phyloP scores from a whole-genome alignment of 2,888 invertebrate species.

The Cryptus viduatorius region DNA sequence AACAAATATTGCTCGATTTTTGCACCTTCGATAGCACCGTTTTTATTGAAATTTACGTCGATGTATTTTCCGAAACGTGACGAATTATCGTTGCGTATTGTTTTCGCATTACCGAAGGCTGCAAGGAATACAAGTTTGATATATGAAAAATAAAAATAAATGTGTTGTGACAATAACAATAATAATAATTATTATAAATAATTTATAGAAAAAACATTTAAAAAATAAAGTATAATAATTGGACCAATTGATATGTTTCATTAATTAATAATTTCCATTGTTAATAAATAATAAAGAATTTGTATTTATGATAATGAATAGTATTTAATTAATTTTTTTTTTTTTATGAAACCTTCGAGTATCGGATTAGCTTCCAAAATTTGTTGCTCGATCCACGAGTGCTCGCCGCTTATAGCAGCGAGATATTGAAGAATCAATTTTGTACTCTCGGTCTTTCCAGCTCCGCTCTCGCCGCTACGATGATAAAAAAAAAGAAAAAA shows the following conservation, averaged over 20 bases:
- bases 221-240: neutral
- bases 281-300: too few relatives aligned
- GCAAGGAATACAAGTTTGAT: neutral
- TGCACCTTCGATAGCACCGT: slow-evolving; percentile 96
- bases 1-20: slow-evolving; percentile 97
- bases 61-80: slow-evolving; percentile 98
- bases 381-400: slow-evolving; percentile 99
- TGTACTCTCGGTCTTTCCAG: slow-evolving; percentile 98
- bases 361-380: slow-evolving; percentile 98
- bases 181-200: neutral
- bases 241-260: too few relatives aligned
- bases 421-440: slow-evolving; percentile 97
- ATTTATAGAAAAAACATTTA: neutral
- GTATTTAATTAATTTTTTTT: slow-evolving; percentile 9
- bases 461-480: slow-evolving; percentile 96
- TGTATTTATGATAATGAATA: too few relatives aligned
- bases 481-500: slow-evolving; percentile 28
- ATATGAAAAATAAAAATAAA: neutral
- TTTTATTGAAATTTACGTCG: slow-evolving; percentile 93
- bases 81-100: slow-evolving; percentile 97
- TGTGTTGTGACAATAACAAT: too few relatives aligned
- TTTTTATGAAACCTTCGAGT: slow-evolving; percentile 89
- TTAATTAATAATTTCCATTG: too few relatives aligned
- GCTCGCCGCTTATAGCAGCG: slow-evolving; percentile 97
- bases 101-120: slow-evolving; percentile 99